These are phyloP conservation scores for Menidia beryllina DNA, from an alignment of 2,113 vertebrate genomes.

Conservation along the genomic window DNA sequence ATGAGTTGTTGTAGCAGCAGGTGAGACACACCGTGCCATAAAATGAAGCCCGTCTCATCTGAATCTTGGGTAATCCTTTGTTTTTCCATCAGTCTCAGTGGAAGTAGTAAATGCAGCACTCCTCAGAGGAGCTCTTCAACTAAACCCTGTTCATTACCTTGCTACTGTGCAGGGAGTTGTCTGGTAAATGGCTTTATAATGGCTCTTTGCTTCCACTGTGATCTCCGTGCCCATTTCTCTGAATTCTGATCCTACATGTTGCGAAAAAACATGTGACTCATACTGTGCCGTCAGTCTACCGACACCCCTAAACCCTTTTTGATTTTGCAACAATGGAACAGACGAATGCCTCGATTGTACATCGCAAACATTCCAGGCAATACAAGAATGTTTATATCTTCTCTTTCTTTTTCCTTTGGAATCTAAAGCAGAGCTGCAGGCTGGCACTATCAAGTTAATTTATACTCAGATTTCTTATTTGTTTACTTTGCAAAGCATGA, in stretches of 20 bases:
- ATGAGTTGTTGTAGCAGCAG: background rate
- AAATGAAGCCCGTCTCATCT: slow-evolving; percentile 35
- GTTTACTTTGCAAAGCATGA: too few relatives aligned
- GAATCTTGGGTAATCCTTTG: slow-evolving; percentile 63
- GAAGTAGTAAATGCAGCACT: slow-evolving; percentile 59
- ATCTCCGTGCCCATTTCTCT: slow-evolving; percentile 63
- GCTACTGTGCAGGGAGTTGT: slow-evolving; percentile 63
- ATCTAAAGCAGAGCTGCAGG: background rate
- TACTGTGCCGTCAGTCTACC: slow-evolving; percentile 30
- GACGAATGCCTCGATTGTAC: background rate
- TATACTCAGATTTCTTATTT: too few relatives aligned
- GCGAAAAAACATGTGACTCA: slow-evolving; percentile 43
- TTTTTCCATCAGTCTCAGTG: slow-evolving; percentile 55
- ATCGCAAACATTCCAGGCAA: background rate
- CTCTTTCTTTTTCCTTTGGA: slow-evolving; percentile 8
- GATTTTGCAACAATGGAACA: too few relatives aligned
- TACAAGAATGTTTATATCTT: slow-evolving; percentile 2
- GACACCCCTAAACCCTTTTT: slow-evolving; percentile 20
- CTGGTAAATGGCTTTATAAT: slow-evolving; percentile 78
- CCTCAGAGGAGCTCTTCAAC: slow-evolving; percentile 61
- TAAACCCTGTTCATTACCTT: slow-evolving; percentile 67
- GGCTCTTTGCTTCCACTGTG: slow-evolving; percentile 63
- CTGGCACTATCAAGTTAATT: background rate
- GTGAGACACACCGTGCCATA: slow-evolving; percentile 7
- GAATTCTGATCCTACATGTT: slow-evolving; percentile 54